These are phyloP conservation scores for Hirtodrosophila duncani DNA, from an alignment of 2,888 invertebrate species.

Conservation along the genomic window DNA sequence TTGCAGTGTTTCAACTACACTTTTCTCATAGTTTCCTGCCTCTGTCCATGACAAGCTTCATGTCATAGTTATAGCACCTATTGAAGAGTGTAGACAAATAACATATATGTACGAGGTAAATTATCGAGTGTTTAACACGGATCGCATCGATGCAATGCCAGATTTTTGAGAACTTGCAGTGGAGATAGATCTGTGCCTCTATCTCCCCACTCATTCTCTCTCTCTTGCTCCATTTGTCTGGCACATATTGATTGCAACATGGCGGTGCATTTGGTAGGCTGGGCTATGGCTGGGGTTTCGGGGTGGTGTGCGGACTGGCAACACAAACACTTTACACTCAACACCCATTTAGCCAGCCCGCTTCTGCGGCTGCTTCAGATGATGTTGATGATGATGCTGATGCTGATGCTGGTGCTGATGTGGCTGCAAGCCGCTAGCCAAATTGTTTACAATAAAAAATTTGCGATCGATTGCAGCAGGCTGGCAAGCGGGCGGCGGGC, in stretches of 20 bases:
- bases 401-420: conserved; percentile 48
- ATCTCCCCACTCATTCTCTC: too few species aligned
- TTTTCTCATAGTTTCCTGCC: too few species aligned
- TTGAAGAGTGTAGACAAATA: not conserved
- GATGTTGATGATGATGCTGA: conserved; percentile 36
- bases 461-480: conserved; percentile 67
- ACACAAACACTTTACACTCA: conserved; percentile 69
- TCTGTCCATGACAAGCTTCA: too few species aligned
- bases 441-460: conserved; percentile 65
- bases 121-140: conserved; percentile 66
- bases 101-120: conserved; percentile 41
- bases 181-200: too few species aligned
- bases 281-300: conserved; percentile 1
- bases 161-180: too few species aligned
- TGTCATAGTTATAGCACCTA: too few species aligned
- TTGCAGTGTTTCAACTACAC: too few species aligned
- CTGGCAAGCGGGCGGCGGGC: too few species aligned
- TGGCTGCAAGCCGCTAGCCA: conserved; percentile 54
- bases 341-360: conserved; percentile 67
- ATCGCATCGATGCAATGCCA: conserved; percentile 6
- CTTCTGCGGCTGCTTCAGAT: conserved; percentile 15
- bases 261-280: conserved; percentile 23
- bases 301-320: conserved; percentile 17
- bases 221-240: too few species aligned
- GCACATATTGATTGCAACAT: not conserved